A percentile compares a stretch with the other conserved stretches of the same genome.
Conservation (phyloP, 2,888 invertebrate genomes). For the Stenotaenia linearis region DNA sequence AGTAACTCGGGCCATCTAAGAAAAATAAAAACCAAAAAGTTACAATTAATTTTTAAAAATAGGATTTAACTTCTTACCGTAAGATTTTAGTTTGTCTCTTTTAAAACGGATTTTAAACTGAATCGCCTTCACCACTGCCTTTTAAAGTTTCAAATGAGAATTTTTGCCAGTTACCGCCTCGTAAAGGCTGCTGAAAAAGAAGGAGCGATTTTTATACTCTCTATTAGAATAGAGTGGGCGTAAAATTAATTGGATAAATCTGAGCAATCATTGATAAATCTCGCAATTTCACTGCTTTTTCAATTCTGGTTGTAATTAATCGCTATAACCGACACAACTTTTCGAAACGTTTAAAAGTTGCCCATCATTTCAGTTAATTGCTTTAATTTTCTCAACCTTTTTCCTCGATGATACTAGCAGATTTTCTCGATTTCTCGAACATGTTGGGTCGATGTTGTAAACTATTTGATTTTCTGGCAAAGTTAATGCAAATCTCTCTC, state of each 20-base stretch:
- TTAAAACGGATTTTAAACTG: background rate
- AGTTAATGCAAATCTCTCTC: background rate
- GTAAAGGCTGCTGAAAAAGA: background rate
- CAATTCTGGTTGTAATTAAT: background rate
- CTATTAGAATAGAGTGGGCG: background rate
- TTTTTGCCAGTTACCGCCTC: background rate
- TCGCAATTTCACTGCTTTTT: background rate
- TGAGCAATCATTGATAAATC: background rate
- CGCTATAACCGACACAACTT: background rate
- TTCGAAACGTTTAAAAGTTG: background rate
- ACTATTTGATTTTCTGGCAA: background rate
- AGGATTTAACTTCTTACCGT: background rate
- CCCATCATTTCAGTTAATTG: background rate
- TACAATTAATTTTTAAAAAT: background rate
- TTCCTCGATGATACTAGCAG: background rate
- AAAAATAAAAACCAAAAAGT: background rate
- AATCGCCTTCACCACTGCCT: background rate
- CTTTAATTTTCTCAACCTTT: background rate
- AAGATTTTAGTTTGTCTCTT: background rate
- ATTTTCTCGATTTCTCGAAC: background rate
- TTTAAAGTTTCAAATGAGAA: background rate
- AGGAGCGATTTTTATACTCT: background rate
- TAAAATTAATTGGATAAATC: background rate
- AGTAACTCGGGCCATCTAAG: background rate
- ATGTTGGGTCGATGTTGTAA: background rate